These are phyloP conservation scores for Ictalurus furcatus DNA, from an alignment of 2,113 vertebrate species.

Conservation along the genomic window DNA sequence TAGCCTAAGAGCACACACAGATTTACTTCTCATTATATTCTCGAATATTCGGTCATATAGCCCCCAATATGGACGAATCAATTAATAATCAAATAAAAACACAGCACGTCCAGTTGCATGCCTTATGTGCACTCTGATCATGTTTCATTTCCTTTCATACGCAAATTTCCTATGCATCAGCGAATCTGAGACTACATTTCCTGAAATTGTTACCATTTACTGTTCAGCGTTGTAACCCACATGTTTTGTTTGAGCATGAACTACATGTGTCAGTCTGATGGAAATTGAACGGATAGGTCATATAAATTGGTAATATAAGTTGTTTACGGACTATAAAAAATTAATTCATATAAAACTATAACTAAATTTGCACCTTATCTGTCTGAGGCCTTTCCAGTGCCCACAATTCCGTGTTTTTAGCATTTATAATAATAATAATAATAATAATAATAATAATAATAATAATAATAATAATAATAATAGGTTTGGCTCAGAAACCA, in stretches of 20 bases:
- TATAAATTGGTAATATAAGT: neutral
- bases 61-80: neutral
- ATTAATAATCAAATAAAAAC: neutral
- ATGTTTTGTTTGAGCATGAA: neutral
- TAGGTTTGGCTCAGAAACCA: no score
- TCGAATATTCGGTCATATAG: neutral
- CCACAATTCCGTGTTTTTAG: neutral
- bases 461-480: no score
- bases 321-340: neutral
- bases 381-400: neutral
- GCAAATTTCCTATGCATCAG: neutral
- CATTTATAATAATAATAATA: no score
- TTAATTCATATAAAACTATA: neutral
- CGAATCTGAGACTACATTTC: neutral
- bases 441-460: no score
- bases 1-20: no score
- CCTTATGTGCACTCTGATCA: neutral
- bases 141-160: neutral
- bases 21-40: neutral
- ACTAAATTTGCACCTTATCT: neutral
- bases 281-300: neutral
- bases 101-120: neutral
- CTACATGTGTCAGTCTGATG: neutral
- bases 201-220: constrained; percentile 10
- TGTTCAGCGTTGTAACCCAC: constrained; percentile 16